phyloP scores from a whole-genome alignment of 2,888 invertebrate species.

The Machimus rusticus region DNA sequence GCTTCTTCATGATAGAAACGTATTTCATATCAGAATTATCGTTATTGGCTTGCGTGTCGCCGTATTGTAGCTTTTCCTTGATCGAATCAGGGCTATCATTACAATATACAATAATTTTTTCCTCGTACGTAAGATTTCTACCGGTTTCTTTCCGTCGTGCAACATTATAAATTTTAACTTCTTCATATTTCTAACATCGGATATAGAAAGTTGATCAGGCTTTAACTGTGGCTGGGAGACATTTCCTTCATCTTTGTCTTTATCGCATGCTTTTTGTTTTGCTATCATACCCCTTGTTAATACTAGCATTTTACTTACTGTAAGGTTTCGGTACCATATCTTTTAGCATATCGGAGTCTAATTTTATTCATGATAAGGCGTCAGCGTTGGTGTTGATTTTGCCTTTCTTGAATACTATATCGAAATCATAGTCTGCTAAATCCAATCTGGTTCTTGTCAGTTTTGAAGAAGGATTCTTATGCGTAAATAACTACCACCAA shows the following conservation, averaged over 20 bases:
- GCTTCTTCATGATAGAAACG: conserved; percentile 1
- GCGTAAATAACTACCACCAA: conserved; percentile 48
- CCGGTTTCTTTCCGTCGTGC: neutral
- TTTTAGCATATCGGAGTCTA: neutral
- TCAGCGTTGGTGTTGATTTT: conserved; percentile 48
- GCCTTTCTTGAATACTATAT: conserved; percentile 50
- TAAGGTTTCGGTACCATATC: neutral
- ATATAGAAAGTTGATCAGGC: conserved; percentile 15
- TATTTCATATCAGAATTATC: neutral
- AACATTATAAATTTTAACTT: neutral
- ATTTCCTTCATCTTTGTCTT: neutral
- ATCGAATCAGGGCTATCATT: neutral
- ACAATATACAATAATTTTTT: neutral
- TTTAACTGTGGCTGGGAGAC: neutral
- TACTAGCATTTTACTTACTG: neutral
- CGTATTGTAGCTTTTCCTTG: neutral
- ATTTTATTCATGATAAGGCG: conserved; percentile 9
- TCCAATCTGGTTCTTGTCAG: conserved; percentile 53
- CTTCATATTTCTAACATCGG: neutral
- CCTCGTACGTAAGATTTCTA: neutral
- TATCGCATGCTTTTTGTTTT: neutral
- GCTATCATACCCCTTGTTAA: neutral
- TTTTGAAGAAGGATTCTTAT: conserved; percentile 52
- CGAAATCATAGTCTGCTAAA: conserved; percentile 52
- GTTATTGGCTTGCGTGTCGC: neutral